Conservation (phyloP, 2,888 invertebrate genomes). For the Pterobdella sp. region DNA sequence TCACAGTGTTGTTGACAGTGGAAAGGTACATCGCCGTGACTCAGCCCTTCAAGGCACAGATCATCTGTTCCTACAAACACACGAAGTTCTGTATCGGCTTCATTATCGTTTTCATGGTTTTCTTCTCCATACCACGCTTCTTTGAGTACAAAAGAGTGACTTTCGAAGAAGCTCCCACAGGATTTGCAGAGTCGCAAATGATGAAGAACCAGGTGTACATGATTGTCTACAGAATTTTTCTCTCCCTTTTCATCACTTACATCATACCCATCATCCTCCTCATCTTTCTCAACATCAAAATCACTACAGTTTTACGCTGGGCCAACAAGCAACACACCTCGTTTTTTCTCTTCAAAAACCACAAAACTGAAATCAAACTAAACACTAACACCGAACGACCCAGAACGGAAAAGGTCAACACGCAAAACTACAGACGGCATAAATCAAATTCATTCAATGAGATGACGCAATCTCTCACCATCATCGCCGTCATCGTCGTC, state of each 20-base stretch:
- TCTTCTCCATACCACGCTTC: conserved; percentile 35
- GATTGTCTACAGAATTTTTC: conserved; percentile 33
- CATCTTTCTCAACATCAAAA: conserved; percentile 34
- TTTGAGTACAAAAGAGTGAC: conserved; percentile 33
- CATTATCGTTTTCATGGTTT: conserved; percentile 29
- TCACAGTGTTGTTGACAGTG: conserved; percentile 37
- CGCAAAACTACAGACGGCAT: not conserved
- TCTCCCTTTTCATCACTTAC: conserved; percentile 36
- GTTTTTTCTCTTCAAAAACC: conserved; percentile 13
- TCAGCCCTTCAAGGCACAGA: conserved; percentile 36
- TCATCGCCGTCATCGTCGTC: conserved; percentile 35
- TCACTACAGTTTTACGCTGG: conserved; percentile 29
- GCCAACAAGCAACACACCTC: conserved; percentile 21
- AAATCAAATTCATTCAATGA: not conserved
- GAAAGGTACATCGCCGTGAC: conserved; percentile 38
- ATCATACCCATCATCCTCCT: conserved; percentile 34
- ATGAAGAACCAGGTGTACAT: conserved; percentile 33
- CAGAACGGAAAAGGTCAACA: not conserved
- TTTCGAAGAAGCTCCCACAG: conserved; percentile 8
- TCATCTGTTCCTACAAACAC: conserved; percentile 35
- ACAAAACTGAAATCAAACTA: too few relatives aligned
- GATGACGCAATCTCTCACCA: conserved; percentile 30
- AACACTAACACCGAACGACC: not conserved
- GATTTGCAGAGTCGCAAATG: conserved; percentile 27
- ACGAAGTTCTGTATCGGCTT: conserved; percentile 33